Conservation (phyloP, 2,113 vertebrate species). For the Perognathus longimembris region DNA sequence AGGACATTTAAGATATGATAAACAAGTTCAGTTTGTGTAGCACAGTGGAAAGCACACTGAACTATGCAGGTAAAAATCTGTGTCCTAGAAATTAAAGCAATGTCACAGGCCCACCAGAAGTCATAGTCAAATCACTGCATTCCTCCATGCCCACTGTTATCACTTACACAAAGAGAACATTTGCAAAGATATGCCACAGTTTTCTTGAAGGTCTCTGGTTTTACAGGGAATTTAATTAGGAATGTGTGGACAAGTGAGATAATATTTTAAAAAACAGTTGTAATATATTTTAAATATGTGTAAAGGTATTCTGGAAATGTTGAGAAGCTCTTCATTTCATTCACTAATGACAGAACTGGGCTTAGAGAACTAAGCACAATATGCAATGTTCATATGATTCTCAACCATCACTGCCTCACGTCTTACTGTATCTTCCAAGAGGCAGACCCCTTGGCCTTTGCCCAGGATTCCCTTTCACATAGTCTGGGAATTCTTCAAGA, state of each 20-base stretch:
- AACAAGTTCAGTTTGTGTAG: not conserved
- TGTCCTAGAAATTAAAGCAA: not conserved
- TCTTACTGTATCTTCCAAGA: not conserved
- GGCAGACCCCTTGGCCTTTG: not conserved
- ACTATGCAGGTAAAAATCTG: not conserved
- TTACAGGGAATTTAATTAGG: not conserved
- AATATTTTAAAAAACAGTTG: not conserved
- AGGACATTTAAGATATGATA: conserved; percentile 8
- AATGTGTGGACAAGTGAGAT: not conserved
- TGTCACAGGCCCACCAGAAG: not conserved
- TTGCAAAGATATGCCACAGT: not conserved
- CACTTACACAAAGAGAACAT: conserved; percentile 9
- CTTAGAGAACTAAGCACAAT: not conserved
- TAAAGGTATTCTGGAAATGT: not conserved
- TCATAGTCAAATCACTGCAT: not conserved
- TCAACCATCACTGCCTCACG: not conserved
- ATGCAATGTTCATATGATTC: not conserved
- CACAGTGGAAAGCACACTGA: not conserved
- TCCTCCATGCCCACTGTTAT: not conserved
- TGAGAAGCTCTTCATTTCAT: not conserved
- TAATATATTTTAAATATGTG: not conserved
- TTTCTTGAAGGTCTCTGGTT: not conserved
- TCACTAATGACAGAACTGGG: not conserved
- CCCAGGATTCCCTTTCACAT: not conserved
- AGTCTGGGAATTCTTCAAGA: not conserved